These are phyloP conservation scores for Drosophila mimica DNA, from an alignment of 2,888 invertebrate genomes.

Conservation along the genomic window DNA sequence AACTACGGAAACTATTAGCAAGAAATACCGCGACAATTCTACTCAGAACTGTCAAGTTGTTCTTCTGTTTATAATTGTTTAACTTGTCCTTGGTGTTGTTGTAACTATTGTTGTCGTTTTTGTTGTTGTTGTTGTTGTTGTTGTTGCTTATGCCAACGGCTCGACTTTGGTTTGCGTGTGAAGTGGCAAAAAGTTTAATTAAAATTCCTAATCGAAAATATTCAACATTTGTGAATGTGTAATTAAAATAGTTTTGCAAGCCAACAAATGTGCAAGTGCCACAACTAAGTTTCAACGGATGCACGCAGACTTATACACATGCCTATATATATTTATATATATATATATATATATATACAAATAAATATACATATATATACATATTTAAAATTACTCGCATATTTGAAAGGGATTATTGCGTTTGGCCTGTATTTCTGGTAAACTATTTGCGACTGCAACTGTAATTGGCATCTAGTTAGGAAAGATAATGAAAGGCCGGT, in stretches of 20 bases:
- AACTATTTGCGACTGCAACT: slow-evolving; percentile 1
- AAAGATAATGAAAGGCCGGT: not conserved
- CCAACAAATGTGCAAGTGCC: slow-evolving; percentile 49
- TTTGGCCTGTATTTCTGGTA: not conserved
- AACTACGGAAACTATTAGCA: slow-evolving; percentile 70
- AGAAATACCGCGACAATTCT: slow-evolving; percentile 66
- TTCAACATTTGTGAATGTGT: slow-evolving; percentile 76
- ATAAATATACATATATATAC: not conserved
- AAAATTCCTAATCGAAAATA: slow-evolving; percentile 81
- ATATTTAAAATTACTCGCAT: not conserved
- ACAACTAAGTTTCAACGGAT: slow-evolving; percentile 13
- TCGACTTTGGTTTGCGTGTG: slow-evolving; percentile 40
- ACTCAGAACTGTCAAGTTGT: slow-evolving; percentile 65
- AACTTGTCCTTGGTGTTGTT: slow-evolving; percentile 25
- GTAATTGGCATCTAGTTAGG: slow-evolving; percentile 19
- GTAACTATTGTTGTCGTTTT: not conserved
- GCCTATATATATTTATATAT: not conserved
- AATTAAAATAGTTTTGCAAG: slow-evolving; percentile 82
- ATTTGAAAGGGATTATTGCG: not conserved
- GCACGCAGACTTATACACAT: slow-evolving; percentile 10
- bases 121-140: slow-evolving; percentile 30
- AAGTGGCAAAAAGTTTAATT: slow-evolving; percentile 78
- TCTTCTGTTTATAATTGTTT: slow-evolving; percentile 42
- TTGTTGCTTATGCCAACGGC: slow-evolving; percentile 9
- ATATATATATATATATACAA: not conserved